Evolutionary conservation across 2,797 vertebrate genomes (phyloP).

Genomic region (Cuniculus paca): DNA sequence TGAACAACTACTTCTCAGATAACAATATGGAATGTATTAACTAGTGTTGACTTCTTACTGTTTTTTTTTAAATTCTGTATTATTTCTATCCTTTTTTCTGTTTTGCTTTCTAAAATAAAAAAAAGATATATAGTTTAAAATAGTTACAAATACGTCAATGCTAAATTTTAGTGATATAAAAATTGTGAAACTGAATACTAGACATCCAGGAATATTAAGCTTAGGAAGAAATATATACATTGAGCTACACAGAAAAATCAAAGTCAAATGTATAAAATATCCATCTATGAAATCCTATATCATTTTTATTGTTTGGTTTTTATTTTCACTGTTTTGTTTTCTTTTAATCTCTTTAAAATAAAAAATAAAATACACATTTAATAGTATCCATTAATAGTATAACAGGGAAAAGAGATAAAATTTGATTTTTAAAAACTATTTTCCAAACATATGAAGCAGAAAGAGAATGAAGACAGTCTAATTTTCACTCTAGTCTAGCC

Average conservation of each 20-base stretch:
- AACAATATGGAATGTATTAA: too few relatives aligned
- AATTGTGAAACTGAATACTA: background rate
- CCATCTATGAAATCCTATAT: background rate
- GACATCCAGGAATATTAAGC: background rate
- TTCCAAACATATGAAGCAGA: slow-evolving; percentile 48
- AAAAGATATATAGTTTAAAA: background rate
- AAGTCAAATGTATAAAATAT: background rate
- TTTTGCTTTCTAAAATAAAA: too few relatives aligned
- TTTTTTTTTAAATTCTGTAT: too few relatives aligned
- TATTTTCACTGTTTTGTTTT: too few relatives aligned
- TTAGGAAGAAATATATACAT: background rate
- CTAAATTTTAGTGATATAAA: slow-evolving; percentile 1
- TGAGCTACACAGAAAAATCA: slow-evolving; percentile 13
- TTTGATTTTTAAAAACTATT: background rate
- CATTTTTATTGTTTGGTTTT: too few relatives aligned
- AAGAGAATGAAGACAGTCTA: slow-evolving; percentile 58
- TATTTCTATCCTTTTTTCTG: too few relatives aligned
- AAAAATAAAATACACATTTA: background rate
- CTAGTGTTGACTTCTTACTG: too few relatives aligned
- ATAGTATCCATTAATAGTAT: background rate
- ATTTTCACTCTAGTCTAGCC: background rate
- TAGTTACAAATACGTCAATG: background rate
- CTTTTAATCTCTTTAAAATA: too few relatives aligned
- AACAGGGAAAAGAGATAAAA: background rate
- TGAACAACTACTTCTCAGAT: too few relatives aligned